Base-by-base conservation (phyloP, 1,140 invertebrate species). In the Ceratoteleas bidentatus region DNA sequence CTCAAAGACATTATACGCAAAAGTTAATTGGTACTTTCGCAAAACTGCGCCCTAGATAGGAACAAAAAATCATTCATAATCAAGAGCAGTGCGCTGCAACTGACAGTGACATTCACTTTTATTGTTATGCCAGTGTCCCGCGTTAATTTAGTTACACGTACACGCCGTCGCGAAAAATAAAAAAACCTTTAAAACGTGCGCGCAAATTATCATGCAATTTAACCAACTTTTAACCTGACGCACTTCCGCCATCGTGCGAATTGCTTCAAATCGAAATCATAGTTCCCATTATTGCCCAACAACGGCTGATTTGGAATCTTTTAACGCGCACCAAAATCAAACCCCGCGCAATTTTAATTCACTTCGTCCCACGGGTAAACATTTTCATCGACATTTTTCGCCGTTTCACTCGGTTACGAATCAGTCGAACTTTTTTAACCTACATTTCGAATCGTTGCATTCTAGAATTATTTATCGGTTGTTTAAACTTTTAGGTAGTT, bases 91-190 rank as follows among this genome's bases (percentile, higher is more conserved):
- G 54, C 69, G 15, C 34, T 74, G 77, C 69, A 64, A 50, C 69
- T 80, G 77, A 74, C 77, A 80, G 45, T 80, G 77, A 80, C 64
- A 68, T 74, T 80, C 68, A 68, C 69, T 80, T 72, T 80, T 80
- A 80, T 68, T 68, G 68, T 80, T 60, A 8, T 24, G 47, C 49
- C 33, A 24, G 54, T 49, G 54, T 52, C 34, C 52, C 5, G 58
- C 56, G 34, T 58, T 72, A 61, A 54, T 79, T 72, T 72, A 53
- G 56, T 52, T 79, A 52, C 69, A 68, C 43, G 50, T 73, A 45
- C 62, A 33, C 47, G 65, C 56, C 62, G 60, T 78, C 53, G 56
- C 16, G 45, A 15, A 56, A 68, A 56, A 68, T 58, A 50, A 40
- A 56, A 58, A 14, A 40, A 50, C 66, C 65, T 78, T 70, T 57